Evolutionary conservation across 2,113 vertebrate genomes (phyloP).

Genomic region (Sylvietta virens): DNA sequence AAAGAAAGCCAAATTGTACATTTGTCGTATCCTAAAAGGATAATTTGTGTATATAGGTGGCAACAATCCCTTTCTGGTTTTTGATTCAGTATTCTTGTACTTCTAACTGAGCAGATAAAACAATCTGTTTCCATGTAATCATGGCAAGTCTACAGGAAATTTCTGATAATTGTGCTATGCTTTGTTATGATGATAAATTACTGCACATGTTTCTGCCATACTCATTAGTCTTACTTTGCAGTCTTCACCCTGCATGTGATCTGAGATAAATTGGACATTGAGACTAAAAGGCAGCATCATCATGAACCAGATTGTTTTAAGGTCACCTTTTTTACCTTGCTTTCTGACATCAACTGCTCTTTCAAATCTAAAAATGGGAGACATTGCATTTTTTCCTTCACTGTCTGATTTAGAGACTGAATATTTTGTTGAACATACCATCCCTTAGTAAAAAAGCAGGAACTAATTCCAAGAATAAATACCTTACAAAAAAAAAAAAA

Average conservation of each 20-base stretch:
- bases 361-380: background rate
- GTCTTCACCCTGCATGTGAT: background rate
- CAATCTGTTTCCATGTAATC: constrained; percentile 25
- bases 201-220: background rate
- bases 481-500: background rate
- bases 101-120: constrained; percentile 4
- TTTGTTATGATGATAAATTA: constrained; percentile 59
- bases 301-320: background rate
- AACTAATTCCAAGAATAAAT: background rate
- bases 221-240: constrained; percentile 33
- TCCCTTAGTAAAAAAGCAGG: background rate
- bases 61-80: background rate
- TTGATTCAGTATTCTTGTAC: background rate
- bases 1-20: background rate
- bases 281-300: background rate
- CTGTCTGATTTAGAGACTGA: background rate
- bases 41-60: background rate
- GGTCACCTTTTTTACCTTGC: background rate
- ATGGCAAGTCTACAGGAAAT: constrained; percentile 35
- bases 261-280: constrained; percentile 2
- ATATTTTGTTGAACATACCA: background rate
- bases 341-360: background rate
- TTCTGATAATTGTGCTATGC: constrained; percentile 9
- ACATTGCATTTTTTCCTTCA: background rate
- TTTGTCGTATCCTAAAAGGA: background rate